Evolutionary conservation across 2,113 vertebrate genomes (phyloP).

Genomic region (Odocoileus hemionus): DNA sequence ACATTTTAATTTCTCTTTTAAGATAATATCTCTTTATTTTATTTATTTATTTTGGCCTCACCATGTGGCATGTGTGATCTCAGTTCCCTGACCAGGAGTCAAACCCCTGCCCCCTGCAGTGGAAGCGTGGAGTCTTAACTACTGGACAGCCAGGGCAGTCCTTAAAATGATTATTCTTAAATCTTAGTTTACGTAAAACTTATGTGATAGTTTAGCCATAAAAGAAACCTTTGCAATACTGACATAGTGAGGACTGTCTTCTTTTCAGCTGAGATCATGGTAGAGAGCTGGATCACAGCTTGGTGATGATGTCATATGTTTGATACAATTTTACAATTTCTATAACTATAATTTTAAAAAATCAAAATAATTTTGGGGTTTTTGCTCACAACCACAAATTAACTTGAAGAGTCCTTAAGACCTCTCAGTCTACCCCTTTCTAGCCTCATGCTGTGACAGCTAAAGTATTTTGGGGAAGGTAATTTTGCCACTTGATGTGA

Average conservation of each 20-base stretch:
- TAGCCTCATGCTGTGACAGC: background rate
- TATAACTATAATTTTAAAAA: background rate
- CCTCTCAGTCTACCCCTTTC: background rate
- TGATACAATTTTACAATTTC: background rate
- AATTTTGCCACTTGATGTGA: background rate
- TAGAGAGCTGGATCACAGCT: background rate
- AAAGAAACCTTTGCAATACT: background rate
- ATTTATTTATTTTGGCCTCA: background rate
- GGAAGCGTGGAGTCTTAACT: background rate
- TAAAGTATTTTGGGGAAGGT: background rate
- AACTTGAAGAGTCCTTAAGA: background rate
- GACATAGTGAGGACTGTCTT: background rate
- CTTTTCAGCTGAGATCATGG: background rate
- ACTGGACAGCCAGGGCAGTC: background rate
- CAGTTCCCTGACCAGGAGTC: background rate
- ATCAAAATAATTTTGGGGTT: background rate
- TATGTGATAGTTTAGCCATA: background rate
- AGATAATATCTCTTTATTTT: background rate
- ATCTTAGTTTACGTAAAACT: background rate
- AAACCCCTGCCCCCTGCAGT: background rate
- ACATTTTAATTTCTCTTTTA: background rate
- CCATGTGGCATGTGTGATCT: background rate
- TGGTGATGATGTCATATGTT: background rate
- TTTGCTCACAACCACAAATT: background rate
- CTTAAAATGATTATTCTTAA: background rate